A percentile compares a stretch with the other conserved stretches of the same genome.
These are phyloP conservation scores for Agonopterix arenella DNA, from an alignment of 2,888 invertebrate species.

Conservation along the genomic window DNA sequence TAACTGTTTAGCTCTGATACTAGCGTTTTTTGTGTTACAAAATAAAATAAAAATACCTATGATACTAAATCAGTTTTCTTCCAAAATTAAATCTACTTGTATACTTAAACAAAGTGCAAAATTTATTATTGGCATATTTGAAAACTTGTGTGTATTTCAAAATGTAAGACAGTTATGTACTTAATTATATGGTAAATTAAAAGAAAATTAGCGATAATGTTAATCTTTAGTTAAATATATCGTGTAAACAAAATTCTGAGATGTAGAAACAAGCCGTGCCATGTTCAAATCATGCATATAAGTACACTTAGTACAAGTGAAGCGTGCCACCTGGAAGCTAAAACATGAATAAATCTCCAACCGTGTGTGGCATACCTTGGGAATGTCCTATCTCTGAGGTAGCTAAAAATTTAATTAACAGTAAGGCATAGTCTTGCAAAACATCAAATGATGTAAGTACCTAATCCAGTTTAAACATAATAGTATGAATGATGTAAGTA, in stretches of 20 bases:
- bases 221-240: background rate
- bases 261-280: slow-evolving; percentile 55
- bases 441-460: background rate
- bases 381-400: slow-evolving; percentile 94
- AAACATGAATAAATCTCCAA: slow-evolving; percentile 48
- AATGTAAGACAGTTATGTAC: too few relatives aligned
- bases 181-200: too few relatives aligned
- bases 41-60: background rate
- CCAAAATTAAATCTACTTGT: too few relatives aligned
- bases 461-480: background rate
- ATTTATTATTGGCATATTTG: too few relatives aligned
- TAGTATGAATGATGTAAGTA: slow-evolving; percentile 6
- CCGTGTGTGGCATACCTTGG: slow-evolving; percentile 84
- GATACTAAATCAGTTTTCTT: background rate
- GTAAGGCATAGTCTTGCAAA: slow-evolving; percentile 34
- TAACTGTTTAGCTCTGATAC: background rate
- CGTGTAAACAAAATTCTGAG: slow-evolving; percentile 11
- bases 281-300: slow-evolving; percentile 55
- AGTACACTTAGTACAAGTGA: slow-evolving; percentile 23
- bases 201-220: too few relatives aligned
- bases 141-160: too few relatives aligned
- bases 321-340: slow-evolving; percentile 70
- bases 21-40: background rate
- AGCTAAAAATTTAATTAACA: slow-evolving; percentile 79
- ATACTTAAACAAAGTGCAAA: too few relatives aligned